Base-by-base conservation (phyloP, 2,113 vertebrate genomes). In the Clupea harengus region DNA sequence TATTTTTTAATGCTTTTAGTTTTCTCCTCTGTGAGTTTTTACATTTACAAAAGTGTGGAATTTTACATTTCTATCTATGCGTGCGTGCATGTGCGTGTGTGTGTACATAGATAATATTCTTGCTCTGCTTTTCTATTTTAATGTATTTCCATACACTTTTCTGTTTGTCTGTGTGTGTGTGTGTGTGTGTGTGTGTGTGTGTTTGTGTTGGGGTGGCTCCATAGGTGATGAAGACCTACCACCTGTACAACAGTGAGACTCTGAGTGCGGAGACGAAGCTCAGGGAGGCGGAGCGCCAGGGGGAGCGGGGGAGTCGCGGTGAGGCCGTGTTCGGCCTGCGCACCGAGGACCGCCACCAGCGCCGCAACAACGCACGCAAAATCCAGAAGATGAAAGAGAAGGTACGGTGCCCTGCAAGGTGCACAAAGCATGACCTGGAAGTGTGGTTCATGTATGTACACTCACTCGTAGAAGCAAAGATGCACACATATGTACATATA, bases 371-470 rank as follows among this genome's bases (percentile, higher is more conserved):
- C n/a, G 97, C 99, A 72, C 98, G 98, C 89, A 99, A 99, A 93
- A 99, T 99, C 88, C 98, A 99, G 93, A 99, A 99, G 94, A 99
- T 99, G 98, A 98, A 98, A 89, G 98, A 99, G 95, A 99, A 99
- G 94, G 98, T 99, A 94, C 82, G 82, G 3, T 46, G 75, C 75
- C 39, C 46, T 47, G 45, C 7, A 22, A 20, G 18, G 20, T 0
- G 0, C 54, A 60, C 18, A 60, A 60, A 60, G 54, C 18, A 60
- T 20, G 4, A 60, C 18, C 1, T 60, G 18, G 18, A 22, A 22
- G 54, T 22, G 54, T 28, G 7, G 2, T 72, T 72, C 2, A 28
- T 64, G 39, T 25, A 18, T 25, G 57, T 25, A 18, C 20, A 64
- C 57, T 17, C 54, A 5, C 54, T 9, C 60, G 25, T 11, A 6